Evolutionary conservation across 2,888 invertebrate species (phyloP).

Genomic region (Hedychridium roseum): DNA sequence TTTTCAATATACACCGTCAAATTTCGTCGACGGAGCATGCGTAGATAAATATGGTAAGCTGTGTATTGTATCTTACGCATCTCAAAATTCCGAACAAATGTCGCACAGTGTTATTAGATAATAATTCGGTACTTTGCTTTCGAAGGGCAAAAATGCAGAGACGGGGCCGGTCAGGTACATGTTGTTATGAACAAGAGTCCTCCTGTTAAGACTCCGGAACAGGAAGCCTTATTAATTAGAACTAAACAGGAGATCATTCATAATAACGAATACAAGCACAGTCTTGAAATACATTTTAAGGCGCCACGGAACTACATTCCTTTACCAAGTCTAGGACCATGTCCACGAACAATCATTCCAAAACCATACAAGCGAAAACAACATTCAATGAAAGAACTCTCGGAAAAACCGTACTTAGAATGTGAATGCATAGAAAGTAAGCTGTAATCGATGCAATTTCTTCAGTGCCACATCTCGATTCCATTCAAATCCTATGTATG

Average conservation of each 20-base stretch:
- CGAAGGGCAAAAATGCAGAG: slow-evolving; percentile 36
- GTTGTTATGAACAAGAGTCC: slow-evolving; percentile 35
- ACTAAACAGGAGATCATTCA: slow-evolving; percentile 34
- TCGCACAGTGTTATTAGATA: background rate
- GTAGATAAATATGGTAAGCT: slow-evolving; percentile 23
- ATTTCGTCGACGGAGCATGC: slow-evolving; percentile 22
- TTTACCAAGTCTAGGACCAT: slow-evolving; percentile 34
- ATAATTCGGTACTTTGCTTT: background rate
- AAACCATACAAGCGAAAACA: too few relatives aligned
- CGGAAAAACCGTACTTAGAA: too few relatives aligned
- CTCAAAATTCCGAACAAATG: background rate
- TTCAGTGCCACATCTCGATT: too few relatives aligned
- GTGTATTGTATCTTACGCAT: background rate
- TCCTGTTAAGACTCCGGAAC: slow-evolving; percentile 39
- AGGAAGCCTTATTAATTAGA: slow-evolving; percentile 43
- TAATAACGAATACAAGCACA: slow-evolving; percentile 36
- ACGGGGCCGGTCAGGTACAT: slow-evolving; percentile 40
- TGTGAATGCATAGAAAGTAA: too few relatives aligned
- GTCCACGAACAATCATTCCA: slow-evolving; percentile 36
- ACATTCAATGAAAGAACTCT: too few relatives aligned
- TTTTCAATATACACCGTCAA: background rate
- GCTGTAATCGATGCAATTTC: too few relatives aligned
- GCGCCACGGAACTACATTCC: slow-evolving; percentile 51
- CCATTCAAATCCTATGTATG: too few relatives aligned
- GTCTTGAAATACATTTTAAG: slow-evolving; percentile 48